phyloP scores from a whole-genome alignment of 1,140 invertebrate species.

The Pemphigus obesinymphae region DNA sequence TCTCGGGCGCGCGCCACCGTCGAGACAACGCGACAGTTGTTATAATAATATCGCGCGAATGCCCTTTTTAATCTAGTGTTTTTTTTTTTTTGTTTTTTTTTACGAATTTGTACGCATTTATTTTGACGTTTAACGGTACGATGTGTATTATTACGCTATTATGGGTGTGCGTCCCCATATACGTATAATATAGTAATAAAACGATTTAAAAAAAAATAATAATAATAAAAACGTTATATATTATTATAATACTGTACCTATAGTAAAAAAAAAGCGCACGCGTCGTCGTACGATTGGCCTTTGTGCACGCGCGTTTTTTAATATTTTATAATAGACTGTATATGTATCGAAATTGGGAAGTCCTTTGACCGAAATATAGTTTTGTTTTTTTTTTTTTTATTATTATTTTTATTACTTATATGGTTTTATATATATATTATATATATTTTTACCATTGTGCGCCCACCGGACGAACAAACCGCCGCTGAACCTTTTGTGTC shows the following conservation, averaged over 20 bases:
- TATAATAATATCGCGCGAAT: too few species aligned
- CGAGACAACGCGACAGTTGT: too few species aligned
- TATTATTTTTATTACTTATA: not conserved
- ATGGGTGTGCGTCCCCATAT: not conserved
- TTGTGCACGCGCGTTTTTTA: not conserved
- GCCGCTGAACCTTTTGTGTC: constrained; percentile 31
- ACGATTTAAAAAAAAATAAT: not conserved
- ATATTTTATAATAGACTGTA: not conserved
- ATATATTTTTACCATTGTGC: constrained; percentile 15
- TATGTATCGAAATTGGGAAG: constrained; percentile 11
- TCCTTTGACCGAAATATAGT: constrained; percentile 1
- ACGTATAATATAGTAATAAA: not conserved
- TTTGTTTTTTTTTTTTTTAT: constrained; percentile 3
- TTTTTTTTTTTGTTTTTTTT: not conserved
- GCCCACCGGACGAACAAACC: constrained; percentile 32
- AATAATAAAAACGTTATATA: too few species aligned
- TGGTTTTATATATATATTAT: too few species aligned
- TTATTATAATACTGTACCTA: too few species aligned
- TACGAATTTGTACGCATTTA: not conserved
- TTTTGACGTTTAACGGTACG: constrained; percentile 10
- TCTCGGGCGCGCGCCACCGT: too few species aligned
- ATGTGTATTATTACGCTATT: not conserved
- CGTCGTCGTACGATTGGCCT: not conserved
- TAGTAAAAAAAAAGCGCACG: not conserved
- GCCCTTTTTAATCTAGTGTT: not conserved